phyloP scores from a whole-genome alignment of 2,888 invertebrate genomes.

The Pyrrhia umbra region DNA sequence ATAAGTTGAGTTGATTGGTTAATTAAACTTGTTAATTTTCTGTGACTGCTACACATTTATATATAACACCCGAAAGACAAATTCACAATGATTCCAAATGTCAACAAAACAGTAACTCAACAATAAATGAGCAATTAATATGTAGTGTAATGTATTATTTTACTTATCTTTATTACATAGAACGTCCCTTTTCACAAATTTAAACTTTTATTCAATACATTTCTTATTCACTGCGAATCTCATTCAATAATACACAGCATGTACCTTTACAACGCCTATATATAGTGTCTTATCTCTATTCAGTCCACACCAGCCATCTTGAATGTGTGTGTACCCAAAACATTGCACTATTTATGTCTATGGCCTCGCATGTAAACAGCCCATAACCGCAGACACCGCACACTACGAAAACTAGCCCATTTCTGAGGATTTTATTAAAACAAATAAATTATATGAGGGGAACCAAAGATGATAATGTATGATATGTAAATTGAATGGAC shows the following conservation, averaged over 20 bases:
- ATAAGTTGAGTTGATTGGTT: no score
- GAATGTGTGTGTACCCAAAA: slow-evolving; percentile 52
- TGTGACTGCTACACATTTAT: no score
- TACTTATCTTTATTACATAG: no score
- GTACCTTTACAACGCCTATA: not conserved
- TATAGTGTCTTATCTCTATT: slow-evolving; percentile 48
- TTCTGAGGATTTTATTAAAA: slow-evolving; percentile 82
- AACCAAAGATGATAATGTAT: slow-evolving; percentile 70
- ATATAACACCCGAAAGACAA: no score
- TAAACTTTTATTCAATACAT: not conserved
- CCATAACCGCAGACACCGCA: slow-evolving; percentile 82
- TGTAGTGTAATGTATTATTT: no score
- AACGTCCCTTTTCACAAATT: no score
- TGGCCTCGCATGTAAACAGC: slow-evolving; percentile 84
- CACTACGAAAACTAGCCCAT: slow-evolving; percentile 84
- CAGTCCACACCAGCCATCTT: slow-evolving; percentile 47
- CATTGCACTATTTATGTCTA: slow-evolving; percentile 61
- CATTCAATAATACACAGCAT: not conserved
- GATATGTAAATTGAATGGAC: slow-evolving; percentile 75
- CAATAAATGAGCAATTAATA: no score
- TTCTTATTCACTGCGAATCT: not conserved
- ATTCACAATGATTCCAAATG: no score
- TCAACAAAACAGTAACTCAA: no score
- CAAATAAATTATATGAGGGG: slow-evolving; percentile 74
- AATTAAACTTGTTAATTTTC: no score